Conservation (phyloP, 1,140 invertebrate genomes). For the Asbolus verrucosus region DNA sequence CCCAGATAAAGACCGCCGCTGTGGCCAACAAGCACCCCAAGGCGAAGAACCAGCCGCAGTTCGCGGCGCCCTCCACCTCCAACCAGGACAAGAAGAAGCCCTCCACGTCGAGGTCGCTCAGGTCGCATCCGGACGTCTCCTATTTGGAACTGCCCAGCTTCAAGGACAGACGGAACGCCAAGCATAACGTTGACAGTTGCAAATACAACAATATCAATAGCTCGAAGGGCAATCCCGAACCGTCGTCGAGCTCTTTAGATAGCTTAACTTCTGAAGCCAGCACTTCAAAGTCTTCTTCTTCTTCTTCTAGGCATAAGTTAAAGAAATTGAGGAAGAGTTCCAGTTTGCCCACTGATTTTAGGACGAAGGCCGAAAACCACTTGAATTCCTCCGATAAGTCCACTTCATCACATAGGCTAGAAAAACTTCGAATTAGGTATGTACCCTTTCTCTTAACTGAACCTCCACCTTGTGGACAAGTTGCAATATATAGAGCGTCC, state of each 20-base stretch:
- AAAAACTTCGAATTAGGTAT: conserved; percentile 29
- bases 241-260: conserved; percentile 37
- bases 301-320: conserved; percentile 38
- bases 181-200: conserved; percentile 30
- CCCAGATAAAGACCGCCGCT: too few relatives aligned
- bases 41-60: background rate
- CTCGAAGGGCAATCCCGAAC: conserved; percentile 26
- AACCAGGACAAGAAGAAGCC: background rate
- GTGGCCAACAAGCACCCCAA: background rate
- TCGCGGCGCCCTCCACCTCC: background rate
- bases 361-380: background rate
- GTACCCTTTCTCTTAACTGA: background rate
- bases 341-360: conserved; percentile 1
- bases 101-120: conserved; percentile 4
- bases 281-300: conserved; percentile 6
- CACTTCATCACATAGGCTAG: conserved; percentile 5
- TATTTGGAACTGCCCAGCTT: conserved; percentile 3
- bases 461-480: background rate
- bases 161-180: conserved; percentile 37
- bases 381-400: background rate
- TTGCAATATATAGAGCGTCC: background rate
- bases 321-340: conserved; percentile 41
- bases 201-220: conserved; percentile 30
- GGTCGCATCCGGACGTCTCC: conserved; percentile 18
- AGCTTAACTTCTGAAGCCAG: conserved; percentile 29